phyloP scores from a whole-genome alignment of 2,113 vertebrate genomes.

The Sclerurus mexicanus region DNA sequence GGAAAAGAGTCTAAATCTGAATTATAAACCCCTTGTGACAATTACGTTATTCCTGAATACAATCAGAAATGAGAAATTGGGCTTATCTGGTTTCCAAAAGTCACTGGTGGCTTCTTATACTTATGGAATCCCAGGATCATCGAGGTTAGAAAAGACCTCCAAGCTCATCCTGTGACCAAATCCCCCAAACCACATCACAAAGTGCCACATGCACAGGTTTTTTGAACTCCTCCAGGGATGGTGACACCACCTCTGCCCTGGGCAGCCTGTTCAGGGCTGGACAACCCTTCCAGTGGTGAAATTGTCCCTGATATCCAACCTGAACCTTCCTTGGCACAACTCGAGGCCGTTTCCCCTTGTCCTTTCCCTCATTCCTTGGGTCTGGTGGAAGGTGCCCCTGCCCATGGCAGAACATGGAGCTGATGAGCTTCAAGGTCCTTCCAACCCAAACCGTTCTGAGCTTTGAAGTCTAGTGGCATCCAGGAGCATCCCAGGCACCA shows the following conservation, averaged over 20 bases:
- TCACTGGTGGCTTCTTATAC: too few species aligned
- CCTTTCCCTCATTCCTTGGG: neutral
- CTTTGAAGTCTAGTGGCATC: neutral
- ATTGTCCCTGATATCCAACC: neutral
- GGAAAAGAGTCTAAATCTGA: too few species aligned
- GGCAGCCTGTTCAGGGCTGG: neutral
- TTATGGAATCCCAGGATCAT: too few species aligned
- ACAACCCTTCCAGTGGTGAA: neutral
- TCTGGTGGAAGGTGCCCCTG: neutral
- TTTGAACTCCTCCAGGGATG: neutral
- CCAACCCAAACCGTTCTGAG: neutral
- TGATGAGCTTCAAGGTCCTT: accelerated
- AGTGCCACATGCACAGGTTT: neutral
- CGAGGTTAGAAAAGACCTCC: too few species aligned
- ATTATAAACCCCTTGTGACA: too few species aligned
- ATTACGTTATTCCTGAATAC: too few species aligned
- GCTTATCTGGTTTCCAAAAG: too few species aligned
- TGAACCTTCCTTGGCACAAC: neutral
- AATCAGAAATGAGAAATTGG: too few species aligned
- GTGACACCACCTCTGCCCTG: neutral
- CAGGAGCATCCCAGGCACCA: neutral
- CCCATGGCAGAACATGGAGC: neutral
- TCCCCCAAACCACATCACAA: neutral
- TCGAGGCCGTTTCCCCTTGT: neutral
- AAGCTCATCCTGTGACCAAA: too few species aligned